A percentile compares a stretch with the other conserved stretches of the same genome.
Evolutionary conservation across 2,888 invertebrate genomes (phyloP).

Genomic region (Tanytarsus gracilentus): DNA sequence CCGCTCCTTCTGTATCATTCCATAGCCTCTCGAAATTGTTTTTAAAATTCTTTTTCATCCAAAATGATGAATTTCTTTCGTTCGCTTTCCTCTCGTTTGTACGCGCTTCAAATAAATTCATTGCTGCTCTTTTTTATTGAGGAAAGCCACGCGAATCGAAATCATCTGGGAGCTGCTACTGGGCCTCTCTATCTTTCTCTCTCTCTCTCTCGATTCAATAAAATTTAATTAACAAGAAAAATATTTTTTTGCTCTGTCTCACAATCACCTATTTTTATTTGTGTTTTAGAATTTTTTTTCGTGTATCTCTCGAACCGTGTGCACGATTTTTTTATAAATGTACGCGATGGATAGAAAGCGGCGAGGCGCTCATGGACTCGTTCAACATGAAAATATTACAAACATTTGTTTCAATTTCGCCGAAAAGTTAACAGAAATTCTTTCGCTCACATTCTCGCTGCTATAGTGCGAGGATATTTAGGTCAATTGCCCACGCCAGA

Average conservation of each 20-base stretch:
- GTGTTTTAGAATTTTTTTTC: too few relatives aligned
- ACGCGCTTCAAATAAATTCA: too few relatives aligned
- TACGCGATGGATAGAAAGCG: background rate
- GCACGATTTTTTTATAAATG: too few relatives aligned
- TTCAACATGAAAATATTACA: too few relatives aligned
- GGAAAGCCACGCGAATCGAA: constrained; percentile 11
- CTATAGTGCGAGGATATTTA: background rate
- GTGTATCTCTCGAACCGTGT: too few relatives aligned
- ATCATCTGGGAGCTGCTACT: too few relatives aligned
- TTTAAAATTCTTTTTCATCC: constrained; percentile 4
- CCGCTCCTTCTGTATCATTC: background rate
- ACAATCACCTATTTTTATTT: too few relatives aligned
- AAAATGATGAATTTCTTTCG: constrained; percentile 17
- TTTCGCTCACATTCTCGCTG: background rate
- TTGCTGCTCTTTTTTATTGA: background rate
- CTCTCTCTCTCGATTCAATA: constrained; percentile 15
- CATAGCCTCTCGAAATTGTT: background rate
- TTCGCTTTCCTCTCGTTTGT: background rate
- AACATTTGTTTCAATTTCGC: too few relatives aligned
- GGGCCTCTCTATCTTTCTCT: too few relatives aligned
- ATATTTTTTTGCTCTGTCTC: too few relatives aligned
- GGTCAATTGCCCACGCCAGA: background rate
- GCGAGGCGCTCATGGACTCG: background rate
- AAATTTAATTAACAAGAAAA: constrained; percentile 16
- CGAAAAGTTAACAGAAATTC: too few relatives aligned